Conservation (phyloP, 2,113 vertebrate species). For the Istiophorus platypterus region DNA sequence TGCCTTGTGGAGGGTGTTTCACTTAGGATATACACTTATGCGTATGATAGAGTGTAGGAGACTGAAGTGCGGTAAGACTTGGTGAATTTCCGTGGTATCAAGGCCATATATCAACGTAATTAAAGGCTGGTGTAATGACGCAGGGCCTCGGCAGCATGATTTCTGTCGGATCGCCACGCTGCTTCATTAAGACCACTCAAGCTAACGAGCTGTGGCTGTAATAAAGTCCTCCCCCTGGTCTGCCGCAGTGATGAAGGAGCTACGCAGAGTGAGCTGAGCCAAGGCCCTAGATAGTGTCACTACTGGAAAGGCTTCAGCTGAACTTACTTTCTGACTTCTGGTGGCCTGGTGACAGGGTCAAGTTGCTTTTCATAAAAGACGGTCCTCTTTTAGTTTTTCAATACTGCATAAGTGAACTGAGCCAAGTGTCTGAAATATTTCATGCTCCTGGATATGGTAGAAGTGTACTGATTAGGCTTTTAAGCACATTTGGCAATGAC, state of each 20-base stretch:
- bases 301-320: constrained; percentile 93
- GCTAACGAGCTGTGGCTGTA: constrained; percentile 99
- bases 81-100: constrained; percentile 86
- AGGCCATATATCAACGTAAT: constrained; percentile 98
- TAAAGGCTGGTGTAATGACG: constrained; percentile 99
- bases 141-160: constrained; percentile 99
- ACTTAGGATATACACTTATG: not conserved
- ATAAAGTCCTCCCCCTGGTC: constrained; percentile 98
- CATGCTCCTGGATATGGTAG: not conserved
- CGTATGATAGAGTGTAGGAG: constrained; percentile 48
- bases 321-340: constrained; percentile 95
- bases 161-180: constrained; percentile 99
- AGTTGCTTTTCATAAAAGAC: constrained; percentile 17
- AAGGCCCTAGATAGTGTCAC: constrained; percentile 89
- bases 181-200: constrained; percentile 99
- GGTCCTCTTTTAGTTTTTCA: not conserved
- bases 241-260: constrained; percentile 97
- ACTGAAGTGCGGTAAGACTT: constrained; percentile 83
- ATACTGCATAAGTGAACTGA: not conserved
- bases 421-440: not conserved
- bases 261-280: constrained; percentile 90
- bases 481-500: constrained; percentile 10
- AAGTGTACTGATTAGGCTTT: not conserved
- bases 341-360: constrained; percentile 76
- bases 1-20: not conserved